Evolutionary conservation across 2,797 vertebrate genomes (phyloP).

Genomic region (Salmo trutta): DNA sequence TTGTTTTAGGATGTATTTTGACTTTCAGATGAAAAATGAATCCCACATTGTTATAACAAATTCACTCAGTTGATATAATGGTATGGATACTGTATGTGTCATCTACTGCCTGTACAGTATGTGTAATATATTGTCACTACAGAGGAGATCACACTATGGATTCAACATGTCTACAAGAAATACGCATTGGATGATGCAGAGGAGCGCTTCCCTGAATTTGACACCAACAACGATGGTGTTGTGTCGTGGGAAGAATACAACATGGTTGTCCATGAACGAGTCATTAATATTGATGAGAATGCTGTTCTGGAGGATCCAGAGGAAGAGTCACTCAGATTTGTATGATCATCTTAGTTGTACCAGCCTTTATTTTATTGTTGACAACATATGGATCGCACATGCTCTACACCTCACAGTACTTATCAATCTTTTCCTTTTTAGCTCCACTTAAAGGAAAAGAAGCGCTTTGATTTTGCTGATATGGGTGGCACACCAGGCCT

Average conservation of each 20-base stretch:
- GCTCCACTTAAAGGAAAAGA: conserved; percentile 93
- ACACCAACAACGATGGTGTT: conserved; percentile 81
- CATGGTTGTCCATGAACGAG: conserved; percentile 82
- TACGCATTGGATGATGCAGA: conserved; percentile 91
- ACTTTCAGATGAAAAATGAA: neutral
- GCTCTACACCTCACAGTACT: neutral
- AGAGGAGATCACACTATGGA: conserved; percentile 94
- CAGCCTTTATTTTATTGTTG: neutral
- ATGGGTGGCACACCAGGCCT: conserved; percentile 79
- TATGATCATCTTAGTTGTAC: conserved; percentile 54
- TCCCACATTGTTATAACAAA: neutral
- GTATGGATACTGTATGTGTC: neutral
- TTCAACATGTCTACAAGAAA: conserved; percentile 90
- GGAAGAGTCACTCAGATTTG: conserved; percentile 90
- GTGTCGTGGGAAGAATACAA: conserved; percentile 95
- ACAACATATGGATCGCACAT: neutral
- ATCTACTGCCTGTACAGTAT: neutral
- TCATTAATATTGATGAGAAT: conserved; percentile 82
- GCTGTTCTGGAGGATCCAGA: conserved; percentile 83
- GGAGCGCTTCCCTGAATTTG: conserved; percentile 87
- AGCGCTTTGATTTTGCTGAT: conserved; percentile 89
- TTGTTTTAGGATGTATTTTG: neutral
- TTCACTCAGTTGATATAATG: neutral
- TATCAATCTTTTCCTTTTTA: conserved; percentile 55
- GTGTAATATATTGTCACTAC: conserved; percentile 42